A percentile compares a stretch with the other conserved stretches of the same genome.
These are phyloP conservation scores for Piscicola geometra DNA, from an alignment of 2,888 invertebrate species.

Conservation along the genomic window DNA sequence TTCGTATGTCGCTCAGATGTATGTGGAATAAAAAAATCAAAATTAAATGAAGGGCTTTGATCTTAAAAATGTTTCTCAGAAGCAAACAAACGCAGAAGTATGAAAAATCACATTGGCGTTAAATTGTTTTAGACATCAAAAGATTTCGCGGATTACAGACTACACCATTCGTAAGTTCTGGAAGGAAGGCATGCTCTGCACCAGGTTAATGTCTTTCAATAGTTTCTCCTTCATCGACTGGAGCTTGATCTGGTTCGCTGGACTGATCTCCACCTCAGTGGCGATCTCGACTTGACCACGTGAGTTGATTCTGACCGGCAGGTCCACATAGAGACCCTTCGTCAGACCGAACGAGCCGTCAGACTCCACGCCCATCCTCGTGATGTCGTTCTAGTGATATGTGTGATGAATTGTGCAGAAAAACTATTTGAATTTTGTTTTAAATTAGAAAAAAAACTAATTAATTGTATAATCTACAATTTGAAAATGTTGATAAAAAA, in stretches of 20 bases:
- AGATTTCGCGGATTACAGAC: no score
- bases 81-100: no score
- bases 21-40: no score
- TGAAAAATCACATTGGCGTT: no score
- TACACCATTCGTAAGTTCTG: no score
- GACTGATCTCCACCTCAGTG: slow-evolving; percentile 19
- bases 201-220: not conserved
- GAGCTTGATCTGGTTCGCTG: slow-evolving; percentile 12
- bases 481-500: no score
- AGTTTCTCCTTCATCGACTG: slow-evolving; percentile 29
- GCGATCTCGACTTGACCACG: slow-evolving; percentile 1
- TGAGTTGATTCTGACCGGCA: slow-evolving; percentile 30
- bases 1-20: no score
- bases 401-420: not conserved
- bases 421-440: not conserved
- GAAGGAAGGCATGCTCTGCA: slow-evolving; percentile 25
- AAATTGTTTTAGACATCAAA: no score
- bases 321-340: slow-evolving; percentile 31
- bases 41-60: no score
- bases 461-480: no score
- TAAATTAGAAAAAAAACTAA: no score
- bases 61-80: no score
- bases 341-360: slow-evolving; percentile 34
- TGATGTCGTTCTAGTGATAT: slow-evolving; percentile 19
- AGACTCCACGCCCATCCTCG: slow-evolving; percentile 35